Conservation (phyloP, 2,113 vertebrate species). For the Cariama cristata region DNA sequence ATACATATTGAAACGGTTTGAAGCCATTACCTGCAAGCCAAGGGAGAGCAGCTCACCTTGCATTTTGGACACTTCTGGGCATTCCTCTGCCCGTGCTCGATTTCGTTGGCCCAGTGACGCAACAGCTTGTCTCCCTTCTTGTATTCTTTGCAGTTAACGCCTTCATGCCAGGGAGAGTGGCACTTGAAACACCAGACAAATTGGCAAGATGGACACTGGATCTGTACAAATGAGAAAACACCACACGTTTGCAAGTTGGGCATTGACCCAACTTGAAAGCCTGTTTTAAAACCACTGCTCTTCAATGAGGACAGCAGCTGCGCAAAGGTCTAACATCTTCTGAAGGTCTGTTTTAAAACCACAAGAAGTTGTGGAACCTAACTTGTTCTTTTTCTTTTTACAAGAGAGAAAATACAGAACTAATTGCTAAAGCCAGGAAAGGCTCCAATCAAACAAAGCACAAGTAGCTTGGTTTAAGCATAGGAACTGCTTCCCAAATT, state of each 20-base stretch:
- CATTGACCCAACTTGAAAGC: neutral
- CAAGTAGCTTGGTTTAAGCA: neutral
- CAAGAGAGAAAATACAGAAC: neutral
- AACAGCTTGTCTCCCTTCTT: conserved; percentile 95
- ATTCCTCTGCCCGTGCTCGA: conserved; percentile 97
- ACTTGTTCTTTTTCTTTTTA: neutral
- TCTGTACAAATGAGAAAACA: conserved; percentile 74
- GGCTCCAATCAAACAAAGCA: neutral
- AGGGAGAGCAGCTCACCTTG: conserved; percentile 82
- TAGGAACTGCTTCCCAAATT: neutral
- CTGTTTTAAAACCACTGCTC: neutral
- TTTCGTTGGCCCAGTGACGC: conserved; percentile 94
- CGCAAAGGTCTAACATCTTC: neutral
- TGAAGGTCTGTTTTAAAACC: neutral
- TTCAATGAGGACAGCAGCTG: neutral
- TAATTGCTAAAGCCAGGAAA: neutral
- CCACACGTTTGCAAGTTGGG: neutral
- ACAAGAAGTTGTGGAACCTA: neutral
- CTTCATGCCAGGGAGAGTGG: conserved; percentile 97
- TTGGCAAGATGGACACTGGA: conserved; percentile 94
- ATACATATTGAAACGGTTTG: neutral
- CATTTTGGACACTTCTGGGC: conserved; percentile 98
- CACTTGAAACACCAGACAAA: conserved; percentile 99
- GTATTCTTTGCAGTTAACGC: conserved; percentile 95
- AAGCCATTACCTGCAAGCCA: neutral